These are phyloP conservation scores for Drepanosiphum platanoidis DNA, from an alignment of 2,888 invertebrate genomes.

Conservation along the genomic window DNA sequence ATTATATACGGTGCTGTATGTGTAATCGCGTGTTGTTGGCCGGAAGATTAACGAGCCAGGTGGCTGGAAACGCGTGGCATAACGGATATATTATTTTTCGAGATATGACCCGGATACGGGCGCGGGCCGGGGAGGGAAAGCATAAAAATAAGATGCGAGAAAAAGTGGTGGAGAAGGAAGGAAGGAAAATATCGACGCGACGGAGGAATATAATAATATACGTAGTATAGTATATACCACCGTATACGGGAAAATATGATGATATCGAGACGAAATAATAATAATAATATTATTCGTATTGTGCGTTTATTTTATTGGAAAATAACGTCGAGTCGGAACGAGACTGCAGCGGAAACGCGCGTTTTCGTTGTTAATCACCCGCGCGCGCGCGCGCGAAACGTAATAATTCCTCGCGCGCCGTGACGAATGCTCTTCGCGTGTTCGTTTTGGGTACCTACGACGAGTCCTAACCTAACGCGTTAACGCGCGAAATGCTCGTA, in stretches of 20 bases:
- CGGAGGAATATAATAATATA: not conserved
- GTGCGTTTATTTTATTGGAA: not conserved
- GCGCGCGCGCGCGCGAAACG: not conserved
- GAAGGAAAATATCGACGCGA: conserved; percentile 13
- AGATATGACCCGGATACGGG: conserved; percentile 47
- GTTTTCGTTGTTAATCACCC: not conserved
- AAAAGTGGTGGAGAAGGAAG: not conserved
- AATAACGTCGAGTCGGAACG: too few species aligned
- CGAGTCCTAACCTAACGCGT: not conserved
- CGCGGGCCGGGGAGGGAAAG: conserved; percentile 27
- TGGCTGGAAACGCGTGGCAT: conserved; percentile 57
- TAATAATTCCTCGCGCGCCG: not conserved
- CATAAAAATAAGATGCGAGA: conserved; percentile 50
- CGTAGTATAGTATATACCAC: too few species aligned
- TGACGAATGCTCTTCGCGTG: not conserved
- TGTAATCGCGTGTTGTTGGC: conserved; percentile 62
- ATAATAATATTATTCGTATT: not conserved
- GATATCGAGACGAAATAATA: conserved; percentile 17
- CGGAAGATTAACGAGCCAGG: conserved; percentile 62
- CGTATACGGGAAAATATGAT: not conserved
- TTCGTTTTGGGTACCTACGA: not conserved
- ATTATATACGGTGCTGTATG: conserved; percentile 60
- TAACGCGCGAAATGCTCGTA: not conserved
- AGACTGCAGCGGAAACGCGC: not conserved
- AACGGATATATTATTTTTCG: conserved; percentile 60